Percentiles rank a stretch among this genome's conserved stretches.
These are phyloP conservation scores for Petroica traversi DNA, from an alignment of 2,113 vertebrate species.

Conservation along the genomic window DNA sequence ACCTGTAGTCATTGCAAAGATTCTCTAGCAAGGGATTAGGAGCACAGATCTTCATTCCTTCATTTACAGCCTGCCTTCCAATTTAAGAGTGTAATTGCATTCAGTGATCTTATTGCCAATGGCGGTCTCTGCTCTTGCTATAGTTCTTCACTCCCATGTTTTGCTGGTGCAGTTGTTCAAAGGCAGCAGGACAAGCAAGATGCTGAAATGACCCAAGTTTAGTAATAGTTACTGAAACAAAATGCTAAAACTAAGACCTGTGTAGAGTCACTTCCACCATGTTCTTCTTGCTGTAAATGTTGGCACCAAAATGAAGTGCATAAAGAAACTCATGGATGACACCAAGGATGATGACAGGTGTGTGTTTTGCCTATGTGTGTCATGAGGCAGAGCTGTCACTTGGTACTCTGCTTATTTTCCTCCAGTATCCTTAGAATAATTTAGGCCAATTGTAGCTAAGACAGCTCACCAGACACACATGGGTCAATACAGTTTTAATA, in stretches of 20 bases:
- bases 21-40: background rate
- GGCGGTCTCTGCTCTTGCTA: background rate
- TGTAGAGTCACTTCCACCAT: background rate
- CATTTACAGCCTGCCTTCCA: background rate
- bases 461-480: background rate
- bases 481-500: background rate
- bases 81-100: background rate
- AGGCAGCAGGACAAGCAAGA: background rate
- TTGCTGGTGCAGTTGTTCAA: background rate
- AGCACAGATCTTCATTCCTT: background rate
- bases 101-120: background rate
- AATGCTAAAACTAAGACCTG: background rate
- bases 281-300: background rate
- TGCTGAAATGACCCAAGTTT: background rate
- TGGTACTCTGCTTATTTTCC: background rate
- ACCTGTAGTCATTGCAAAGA: background rate
- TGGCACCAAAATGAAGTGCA: background rate
- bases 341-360: background rate
- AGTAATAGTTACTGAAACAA: background rate
- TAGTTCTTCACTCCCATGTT: background rate
- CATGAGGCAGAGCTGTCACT: background rate
- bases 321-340: background rate
- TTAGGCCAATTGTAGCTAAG: background rate
- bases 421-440: background rate
- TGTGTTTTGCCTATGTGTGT: background rate